phyloP scores from a whole-genome alignment of 2,888 invertebrate species.

The Acanthococcus lagerstroemiae region DNA sequence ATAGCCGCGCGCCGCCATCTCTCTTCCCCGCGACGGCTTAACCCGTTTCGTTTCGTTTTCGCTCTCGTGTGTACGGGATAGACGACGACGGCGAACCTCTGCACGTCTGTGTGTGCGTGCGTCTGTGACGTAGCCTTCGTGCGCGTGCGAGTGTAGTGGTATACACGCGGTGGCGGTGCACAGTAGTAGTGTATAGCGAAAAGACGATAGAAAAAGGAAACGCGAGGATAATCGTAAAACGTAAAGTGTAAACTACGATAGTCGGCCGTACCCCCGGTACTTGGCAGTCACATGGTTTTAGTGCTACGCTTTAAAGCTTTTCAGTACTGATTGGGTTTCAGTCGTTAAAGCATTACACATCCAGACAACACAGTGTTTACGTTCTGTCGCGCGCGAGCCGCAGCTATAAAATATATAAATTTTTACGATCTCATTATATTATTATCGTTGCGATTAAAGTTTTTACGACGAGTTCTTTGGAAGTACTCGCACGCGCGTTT shows the following conservation, averaged over 20 bases:
- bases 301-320: constrained; percentile 24
- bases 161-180: too few relatives aligned
- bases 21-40: constrained; percentile 35
- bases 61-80: constrained; percentile 1
- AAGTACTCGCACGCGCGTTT: constrained; percentile 22
- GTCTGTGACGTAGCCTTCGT: too few relatives aligned
- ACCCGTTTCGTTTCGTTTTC: constrained; percentile 39
- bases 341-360: constrained; percentile 24
- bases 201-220: constrained; percentile 42
- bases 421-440: constrained; percentile 28
- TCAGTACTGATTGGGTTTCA: constrained; percentile 28
- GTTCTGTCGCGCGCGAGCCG: constrained; percentile 28
- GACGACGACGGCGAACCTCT: too few relatives aligned
- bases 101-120: too few relatives aligned
- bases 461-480: constrained; percentile 20
- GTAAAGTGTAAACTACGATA: constrained; percentile 26
- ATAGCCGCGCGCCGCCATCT: constrained; percentile 16
- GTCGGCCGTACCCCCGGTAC: constrained; percentile 23
- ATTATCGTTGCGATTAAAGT: constrained; percentile 25
- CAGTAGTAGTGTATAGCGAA: too few relatives aligned
- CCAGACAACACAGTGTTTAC: constrained; percentile 20
- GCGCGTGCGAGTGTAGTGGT: too few relatives aligned
- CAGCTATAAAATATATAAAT: constrained; percentile 24
- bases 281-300: constrained; percentile 27
- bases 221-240: constrained; percentile 35